phyloP scores from a whole-genome alignment of 2,797 vertebrate genomes.

The Emys orbicularis region DNA sequence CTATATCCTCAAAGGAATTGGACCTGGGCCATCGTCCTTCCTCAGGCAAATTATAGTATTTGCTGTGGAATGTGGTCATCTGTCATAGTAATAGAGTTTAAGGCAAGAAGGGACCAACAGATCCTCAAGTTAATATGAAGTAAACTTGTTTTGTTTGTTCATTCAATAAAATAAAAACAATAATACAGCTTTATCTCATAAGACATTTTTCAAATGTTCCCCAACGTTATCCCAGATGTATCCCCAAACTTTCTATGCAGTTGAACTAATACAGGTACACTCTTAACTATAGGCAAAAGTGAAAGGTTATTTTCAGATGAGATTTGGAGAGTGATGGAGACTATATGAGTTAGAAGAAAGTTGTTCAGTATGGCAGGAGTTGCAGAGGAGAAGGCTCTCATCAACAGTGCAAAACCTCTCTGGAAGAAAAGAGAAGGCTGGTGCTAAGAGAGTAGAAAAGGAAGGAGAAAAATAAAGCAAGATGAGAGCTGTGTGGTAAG shows the following conservation, averaged over 20 bases:
- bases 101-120: too few relatives aligned
- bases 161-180: too few relatives aligned
- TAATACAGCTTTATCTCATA: too few relatives aligned
- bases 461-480: background rate
- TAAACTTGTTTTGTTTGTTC: too few relatives aligned
- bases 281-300: background rate
- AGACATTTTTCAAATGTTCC: background rate
- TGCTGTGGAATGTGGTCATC: too few relatives aligned
- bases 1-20: too few relatives aligned
- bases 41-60: too few relatives aligned
- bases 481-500: background rate
- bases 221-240: background rate
- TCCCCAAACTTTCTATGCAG: background rate
- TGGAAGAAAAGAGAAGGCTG: constrained; percentile 18
- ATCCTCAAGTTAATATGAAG: too few relatives aligned
- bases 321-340: background rate
- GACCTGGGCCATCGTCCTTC: too few relatives aligned
- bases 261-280: background rate
- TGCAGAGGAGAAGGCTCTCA: background rate
- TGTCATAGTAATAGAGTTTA: too few relatives aligned
- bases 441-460: background rate
- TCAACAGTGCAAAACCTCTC: background rate
- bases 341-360: background rate
- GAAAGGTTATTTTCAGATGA: background rate
- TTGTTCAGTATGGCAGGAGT: background rate